Base-by-base conservation (phyloP, 1,140 invertebrate genomes). In the Heliconius hermathena region DNA sequence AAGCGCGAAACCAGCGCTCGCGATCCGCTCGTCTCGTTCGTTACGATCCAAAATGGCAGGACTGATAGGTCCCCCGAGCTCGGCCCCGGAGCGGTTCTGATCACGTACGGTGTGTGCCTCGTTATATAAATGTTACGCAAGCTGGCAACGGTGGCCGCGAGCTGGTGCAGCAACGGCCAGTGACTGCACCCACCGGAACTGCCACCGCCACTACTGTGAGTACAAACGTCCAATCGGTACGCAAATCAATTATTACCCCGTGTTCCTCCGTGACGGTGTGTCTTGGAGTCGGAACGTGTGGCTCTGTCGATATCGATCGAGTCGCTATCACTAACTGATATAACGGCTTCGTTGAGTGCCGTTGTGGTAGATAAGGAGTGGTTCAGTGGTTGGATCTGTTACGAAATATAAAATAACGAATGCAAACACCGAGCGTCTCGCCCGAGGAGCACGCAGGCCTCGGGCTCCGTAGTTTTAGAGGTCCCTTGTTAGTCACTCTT, bases 101-200 rank as follows among this genome's bases (percentile, higher is more conserved):
- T 85, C 83, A 80, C 84, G 87, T 81, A 82, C 84, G 84, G 84
- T 82, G 89, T 91, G 90, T 93, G 91, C 85, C 80, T 88, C 83
- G 88, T 92, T 90, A 91, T 90, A 91, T 94, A 93, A 92, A 94
- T 94, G 92, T 93, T 94, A 93, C 90, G 90, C 90, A 90, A 93
- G 88, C 88, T 88, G 78, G 85, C 85, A 87, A 88, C 87, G 83
- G 88, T 89, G 89, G 81, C 82, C 80, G 84, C 83, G 80, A 85
- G 82, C 84, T 86, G 90, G 90, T 88, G 89, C 85, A 85, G 83
- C 82, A 85, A 74, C 79, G 79, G 82, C 80, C 82, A 77, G 75
- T 82, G 79, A 85, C 85, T 85, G 84, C 84, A 92, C 85, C 81
- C 84, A 84, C 78, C 80, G 80, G 82, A 82, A 83, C 77, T 66